Evolutionary conservation across 2,888 invertebrate genomes (phyloP), one percentile per base, ranked within the genome.

Genomic region (Dione vanillae): DNA sequence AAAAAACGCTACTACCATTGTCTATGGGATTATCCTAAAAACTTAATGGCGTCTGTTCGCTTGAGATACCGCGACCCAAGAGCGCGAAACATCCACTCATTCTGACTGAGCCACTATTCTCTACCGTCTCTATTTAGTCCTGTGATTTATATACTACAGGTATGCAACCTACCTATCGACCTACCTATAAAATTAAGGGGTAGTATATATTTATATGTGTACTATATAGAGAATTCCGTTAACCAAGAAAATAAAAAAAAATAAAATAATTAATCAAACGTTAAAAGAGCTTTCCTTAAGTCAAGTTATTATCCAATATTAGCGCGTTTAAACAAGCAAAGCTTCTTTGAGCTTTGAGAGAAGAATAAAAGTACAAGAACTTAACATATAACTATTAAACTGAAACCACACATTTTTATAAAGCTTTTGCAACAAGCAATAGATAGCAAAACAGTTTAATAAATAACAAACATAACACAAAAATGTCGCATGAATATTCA

Each of bases 11-110:
- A 54, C 43, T 66, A 45, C 65, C 70, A 19, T 45, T 65, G 65
- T 76, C 74, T 12, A 67, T 67, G 68, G 8, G 54, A 69, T 8
- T 16, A 47, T 74, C 80, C 75, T 75, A 77, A 79, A 75, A 78
- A 85, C 84, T 85, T 88, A 90, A 89, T 90, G 85, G 86, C 75
- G 85, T 75, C 89, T 89, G 89, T 78, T 83, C 79, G 78, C 77
- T 79, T 82, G 85, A 88, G 90, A 90, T 90, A 90, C 85, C 77
- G 67, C 77, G 76, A 73, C 76, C 78, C 76, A 78, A 77, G 76
- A 79, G 77, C 78, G 75, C 78, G 80, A 83, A 84, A 83, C 83
- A 80, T 79, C 83, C 81, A 81, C 83, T 83, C 85, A 85, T 81
- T 82, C 77, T 83, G 84, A 84, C 83, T 77, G 58, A 72, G 78